Conservation (phyloP, 1,140 invertebrate genomes). For the Pseudachorutes palmiensis region DNA sequence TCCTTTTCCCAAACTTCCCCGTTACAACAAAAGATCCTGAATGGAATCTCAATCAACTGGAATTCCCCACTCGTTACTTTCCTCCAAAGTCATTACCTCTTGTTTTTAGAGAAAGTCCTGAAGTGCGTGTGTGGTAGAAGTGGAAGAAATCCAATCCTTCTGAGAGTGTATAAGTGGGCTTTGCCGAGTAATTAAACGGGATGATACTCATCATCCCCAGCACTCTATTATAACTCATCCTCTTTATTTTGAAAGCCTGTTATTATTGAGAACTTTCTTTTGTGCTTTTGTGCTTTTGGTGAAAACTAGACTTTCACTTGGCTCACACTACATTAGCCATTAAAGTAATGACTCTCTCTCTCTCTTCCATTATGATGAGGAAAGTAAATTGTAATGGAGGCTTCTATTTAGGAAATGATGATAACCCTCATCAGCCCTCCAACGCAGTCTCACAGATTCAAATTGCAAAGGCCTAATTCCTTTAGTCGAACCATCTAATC, state of each 20-base stretch:
- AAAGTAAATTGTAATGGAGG: background rate
- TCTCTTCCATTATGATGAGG: background rate
- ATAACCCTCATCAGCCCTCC: constrained; percentile 1
- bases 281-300: background rate
- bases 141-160: too few species aligned
- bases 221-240: background rate
- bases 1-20: background rate
- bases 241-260: background rate
- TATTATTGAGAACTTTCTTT: background rate
- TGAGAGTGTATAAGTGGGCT: too few species aligned
- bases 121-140: too few species aligned
- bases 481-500: too few species aligned
- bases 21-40: background rate
- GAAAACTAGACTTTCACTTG: background rate
- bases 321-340: constrained; percentile 6
- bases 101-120: too few species aligned
- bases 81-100: too few species aligned
- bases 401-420: constrained; percentile 10
- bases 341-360: constrained; percentile 5
- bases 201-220: background rate
- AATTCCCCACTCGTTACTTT: too few species aligned
- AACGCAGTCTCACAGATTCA: too few species aligned
- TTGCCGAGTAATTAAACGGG: background rate
- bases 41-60: background rate
- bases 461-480: too few species aligned